Evolutionary conservation across 2,113 vertebrate species (phyloP).

Genomic region (Uria aalge): DNA sequence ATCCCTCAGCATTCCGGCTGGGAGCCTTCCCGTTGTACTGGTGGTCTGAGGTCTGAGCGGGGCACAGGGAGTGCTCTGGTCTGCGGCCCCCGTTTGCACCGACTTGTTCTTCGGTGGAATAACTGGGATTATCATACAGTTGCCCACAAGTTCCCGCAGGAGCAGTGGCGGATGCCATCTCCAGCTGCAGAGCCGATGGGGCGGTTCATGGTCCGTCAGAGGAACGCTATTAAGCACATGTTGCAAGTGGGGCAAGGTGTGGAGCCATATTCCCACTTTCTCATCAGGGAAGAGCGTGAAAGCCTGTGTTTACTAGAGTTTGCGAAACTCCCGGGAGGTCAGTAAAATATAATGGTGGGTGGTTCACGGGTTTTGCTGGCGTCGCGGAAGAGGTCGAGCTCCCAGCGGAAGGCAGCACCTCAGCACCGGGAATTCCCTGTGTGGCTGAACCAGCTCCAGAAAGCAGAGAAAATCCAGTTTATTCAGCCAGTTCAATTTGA

Average conservation of each 20-base stretch:
- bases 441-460: background rate
- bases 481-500: background rate
- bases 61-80: background rate
- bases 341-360: background rate
- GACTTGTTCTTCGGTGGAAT: background rate
- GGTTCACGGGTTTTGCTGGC: fast-evolving
- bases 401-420: background rate
- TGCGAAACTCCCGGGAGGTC: background rate
- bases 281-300: background rate
- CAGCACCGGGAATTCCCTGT: fast-evolving
- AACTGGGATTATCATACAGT: fast-evolving
- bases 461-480: background rate
- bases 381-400: background rate
- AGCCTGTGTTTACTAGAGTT: background rate
- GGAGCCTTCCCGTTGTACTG: background rate
- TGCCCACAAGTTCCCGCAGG: fast-evolving
- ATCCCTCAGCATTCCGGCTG: background rate
- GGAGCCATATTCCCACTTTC: background rate
- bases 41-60: fast-evolving
- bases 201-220: fast-evolving
- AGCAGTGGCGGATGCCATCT: background rate
- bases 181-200: background rate
- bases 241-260: background rate
- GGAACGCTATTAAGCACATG: fast-evolving
- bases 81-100: background rate